Evolutionary conservation across 2,113 vertebrate species (phyloP).

Genomic region (Antechinus flavipes): DNA sequence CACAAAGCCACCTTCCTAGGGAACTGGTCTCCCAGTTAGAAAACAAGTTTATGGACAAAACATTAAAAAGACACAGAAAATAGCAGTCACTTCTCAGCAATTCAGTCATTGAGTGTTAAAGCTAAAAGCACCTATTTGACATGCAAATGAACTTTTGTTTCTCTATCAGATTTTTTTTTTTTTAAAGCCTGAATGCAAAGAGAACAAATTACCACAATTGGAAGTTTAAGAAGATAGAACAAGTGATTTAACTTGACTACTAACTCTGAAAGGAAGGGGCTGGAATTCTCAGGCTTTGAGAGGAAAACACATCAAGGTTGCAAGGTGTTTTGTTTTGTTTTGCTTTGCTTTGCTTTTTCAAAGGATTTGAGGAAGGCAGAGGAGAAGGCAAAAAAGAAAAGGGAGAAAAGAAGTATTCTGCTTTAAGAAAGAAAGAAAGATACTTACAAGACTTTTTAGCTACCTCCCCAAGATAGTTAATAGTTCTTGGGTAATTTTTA

Average conservation of each 20-base stretch:
- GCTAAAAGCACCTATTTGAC: conserved; percentile 39
- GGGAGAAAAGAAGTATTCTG: neutral
- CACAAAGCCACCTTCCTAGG: neutral
- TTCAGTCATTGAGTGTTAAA: neutral
- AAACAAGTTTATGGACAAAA: neutral
- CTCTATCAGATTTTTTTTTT: conserved; percentile 7
- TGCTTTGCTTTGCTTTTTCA: neutral
- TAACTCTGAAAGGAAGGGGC: neutral
- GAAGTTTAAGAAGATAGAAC: neutral
- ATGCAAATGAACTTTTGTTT: conserved; percentile 38
- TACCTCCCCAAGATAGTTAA: neutral
- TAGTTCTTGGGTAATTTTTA: neutral
- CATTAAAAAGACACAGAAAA: conserved; percentile 42
- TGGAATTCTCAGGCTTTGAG: neutral
- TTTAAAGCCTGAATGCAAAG: conserved; percentile 2
- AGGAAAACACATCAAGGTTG: neutral
- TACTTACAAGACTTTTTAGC: neutral
- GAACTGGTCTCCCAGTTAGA: neutral
- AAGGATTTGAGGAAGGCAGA: conserved; percentile 23
- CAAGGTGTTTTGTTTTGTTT: neutral
- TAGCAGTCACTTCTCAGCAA: conserved; percentile 30
- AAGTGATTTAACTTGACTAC: neutral
- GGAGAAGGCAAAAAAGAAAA: neutral
- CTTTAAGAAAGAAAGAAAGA: too few relatives aligned
- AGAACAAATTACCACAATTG: neutral